A percentile compares a stretch with the other conserved stretches of the same genome.
Conservation (phyloP, 2,113 vertebrate species). For the Etia nguti region DNA sequence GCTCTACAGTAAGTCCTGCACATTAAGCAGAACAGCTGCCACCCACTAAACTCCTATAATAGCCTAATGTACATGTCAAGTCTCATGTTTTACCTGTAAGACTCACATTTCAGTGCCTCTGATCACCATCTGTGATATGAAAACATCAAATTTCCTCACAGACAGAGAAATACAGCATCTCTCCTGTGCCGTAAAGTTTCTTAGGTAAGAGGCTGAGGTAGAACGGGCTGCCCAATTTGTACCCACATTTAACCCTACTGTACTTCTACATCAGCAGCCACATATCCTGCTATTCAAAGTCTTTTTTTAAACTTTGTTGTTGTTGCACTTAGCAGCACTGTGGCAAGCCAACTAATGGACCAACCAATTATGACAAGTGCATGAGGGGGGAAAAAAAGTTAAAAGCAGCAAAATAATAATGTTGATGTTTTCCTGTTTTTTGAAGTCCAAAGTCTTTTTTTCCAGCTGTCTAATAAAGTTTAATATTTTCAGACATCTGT, state of each 20-base stretch:
- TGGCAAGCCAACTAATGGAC: neutral
- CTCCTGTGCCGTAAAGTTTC: neutral
- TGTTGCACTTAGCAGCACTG: neutral
- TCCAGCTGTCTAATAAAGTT: neutral
- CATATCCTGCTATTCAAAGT: neutral
- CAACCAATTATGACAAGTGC: neutral
- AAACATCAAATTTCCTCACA: neutral
- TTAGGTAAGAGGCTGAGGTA: neutral
- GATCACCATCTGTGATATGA: slow-evolving; percentile 9
- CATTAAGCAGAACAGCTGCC: slow-evolving; percentile 10
- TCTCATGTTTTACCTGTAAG: slow-evolving; percentile 8
- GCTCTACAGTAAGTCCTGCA: neutral
- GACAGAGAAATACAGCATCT: neutral
- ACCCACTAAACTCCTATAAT: neutral
- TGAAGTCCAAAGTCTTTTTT: neutral
- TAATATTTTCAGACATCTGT: neutral
- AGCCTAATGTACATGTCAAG: slow-evolving; percentile 5
- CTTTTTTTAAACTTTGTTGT: neutral
- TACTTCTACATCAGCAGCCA: neutral
- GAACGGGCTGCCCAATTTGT: neutral
- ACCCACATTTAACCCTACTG: neutral
- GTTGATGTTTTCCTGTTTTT: neutral
- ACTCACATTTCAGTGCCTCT: slow-evolving; percentile 5
- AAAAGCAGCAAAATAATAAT: neutral
- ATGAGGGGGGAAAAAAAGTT: neutral